Conservation (phyloP, 2,888 invertebrate genomes). For the Dicranocentrus wangi region DNA sequence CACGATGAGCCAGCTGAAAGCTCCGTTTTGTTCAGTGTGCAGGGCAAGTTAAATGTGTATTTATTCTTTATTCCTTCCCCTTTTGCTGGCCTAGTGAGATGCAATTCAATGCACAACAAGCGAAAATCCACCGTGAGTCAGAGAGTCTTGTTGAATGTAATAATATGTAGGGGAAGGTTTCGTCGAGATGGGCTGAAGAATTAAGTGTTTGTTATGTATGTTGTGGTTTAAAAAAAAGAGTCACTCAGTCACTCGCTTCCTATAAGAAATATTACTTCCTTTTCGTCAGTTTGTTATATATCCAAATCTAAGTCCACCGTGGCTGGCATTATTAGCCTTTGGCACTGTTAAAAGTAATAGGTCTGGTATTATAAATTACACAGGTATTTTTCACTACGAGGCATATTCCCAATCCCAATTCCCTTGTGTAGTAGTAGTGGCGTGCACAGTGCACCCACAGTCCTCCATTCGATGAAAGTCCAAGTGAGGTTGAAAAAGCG, state of each 20-base stretch:
- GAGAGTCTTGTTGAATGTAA: neutral
- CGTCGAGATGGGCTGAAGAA: neutral
- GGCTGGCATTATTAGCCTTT: constrained; percentile 54
- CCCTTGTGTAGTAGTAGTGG: too few relatives aligned
- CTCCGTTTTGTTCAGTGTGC: too few relatives aligned
- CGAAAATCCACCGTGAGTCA: neutral
- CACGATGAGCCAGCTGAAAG: constrained; percentile 34
- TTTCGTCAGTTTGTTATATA: constrained; percentile 16
- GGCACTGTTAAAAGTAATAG: constrained; percentile 56
- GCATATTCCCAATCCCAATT: too few relatives aligned
- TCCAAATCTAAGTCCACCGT: too few relatives aligned
- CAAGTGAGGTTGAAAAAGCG: too few relatives aligned
- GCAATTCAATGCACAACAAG: too few relatives aligned
- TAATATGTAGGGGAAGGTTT: too few relatives aligned
- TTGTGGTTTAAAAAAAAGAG: too few relatives aligned
- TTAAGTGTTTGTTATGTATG: constrained; percentile 17
- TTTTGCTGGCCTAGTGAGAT: constrained; percentile 3
- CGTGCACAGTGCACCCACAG: too few relatives aligned
- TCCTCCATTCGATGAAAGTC: too few relatives aligned
- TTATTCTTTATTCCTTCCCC: too few relatives aligned
- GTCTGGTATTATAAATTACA: constrained; percentile 46
- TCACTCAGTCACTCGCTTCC: neutral
- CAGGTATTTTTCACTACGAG: constrained; percentile 34
- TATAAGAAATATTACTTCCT: constrained; percentile 55
- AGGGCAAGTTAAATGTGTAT: neutral